phyloP scores from a whole-genome alignment of 1,140 invertebrate genomes.

The Bombus sibiricus region DNA sequence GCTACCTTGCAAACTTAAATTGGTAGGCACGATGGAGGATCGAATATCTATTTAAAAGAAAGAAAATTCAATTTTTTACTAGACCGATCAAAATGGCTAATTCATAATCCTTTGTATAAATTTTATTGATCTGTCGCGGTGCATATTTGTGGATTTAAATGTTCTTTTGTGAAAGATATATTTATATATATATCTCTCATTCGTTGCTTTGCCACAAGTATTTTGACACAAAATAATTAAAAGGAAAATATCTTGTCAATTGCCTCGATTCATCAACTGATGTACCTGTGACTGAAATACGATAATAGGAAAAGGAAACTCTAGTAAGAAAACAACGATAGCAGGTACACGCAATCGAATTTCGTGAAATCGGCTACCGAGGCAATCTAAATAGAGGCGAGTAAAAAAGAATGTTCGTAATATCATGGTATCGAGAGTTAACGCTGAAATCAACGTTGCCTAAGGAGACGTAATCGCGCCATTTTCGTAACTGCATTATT shows the following conservation, averaged over 20 bases:
- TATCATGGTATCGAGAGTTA: slow-evolving; percentile 12
- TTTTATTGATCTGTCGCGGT: too few species aligned
- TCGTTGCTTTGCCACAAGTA: too few species aligned
- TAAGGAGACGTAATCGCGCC: slow-evolving; percentile 75
- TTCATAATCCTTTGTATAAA: too few species aligned
- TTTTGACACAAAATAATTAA: background rate
- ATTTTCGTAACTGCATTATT: slow-evolving; percentile 80
- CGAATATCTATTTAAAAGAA: background rate
- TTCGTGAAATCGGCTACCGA: background rate
- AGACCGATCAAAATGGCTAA: too few species aligned
- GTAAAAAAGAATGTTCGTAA: slow-evolving; percentile 4
- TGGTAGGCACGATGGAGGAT: background rate
- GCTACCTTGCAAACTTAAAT: background rate
- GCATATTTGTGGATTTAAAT: too few species aligned
- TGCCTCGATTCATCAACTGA: too few species aligned
- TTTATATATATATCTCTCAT: too few species aligned
- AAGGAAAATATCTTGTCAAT: background rate
- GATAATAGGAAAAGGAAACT: background rate
- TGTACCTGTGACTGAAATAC: background rate
- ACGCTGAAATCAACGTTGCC: slow-evolving; percentile 41
- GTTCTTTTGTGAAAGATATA: too few species aligned
- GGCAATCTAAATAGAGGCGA: background rate
- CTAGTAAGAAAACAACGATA: background rate
- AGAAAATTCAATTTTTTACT: too few species aligned
- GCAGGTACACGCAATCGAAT: slow-evolving; percentile 3